Evolutionary conservation across 2,797 vertebrate genomes (phyloP).

Genomic region (Chaetophractus vellerosus): DNA sequence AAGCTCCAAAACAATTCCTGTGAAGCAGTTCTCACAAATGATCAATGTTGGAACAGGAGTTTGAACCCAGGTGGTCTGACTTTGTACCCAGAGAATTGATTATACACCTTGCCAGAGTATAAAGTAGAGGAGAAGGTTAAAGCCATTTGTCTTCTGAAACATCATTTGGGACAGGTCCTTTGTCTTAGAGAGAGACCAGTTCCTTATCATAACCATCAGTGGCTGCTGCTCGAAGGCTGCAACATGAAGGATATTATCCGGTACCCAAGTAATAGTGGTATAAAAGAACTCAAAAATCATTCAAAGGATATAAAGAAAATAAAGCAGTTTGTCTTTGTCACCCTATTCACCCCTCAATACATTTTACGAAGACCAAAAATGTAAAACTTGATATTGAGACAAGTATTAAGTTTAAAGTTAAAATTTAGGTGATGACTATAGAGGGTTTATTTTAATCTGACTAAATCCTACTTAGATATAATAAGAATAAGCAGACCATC

Average conservation of each 20-base stretch:
- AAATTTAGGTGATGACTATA: constrained; percentile 83
- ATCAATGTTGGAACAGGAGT: background rate
- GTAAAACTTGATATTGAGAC: background rate
- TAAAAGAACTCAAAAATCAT: constrained; percentile 5
- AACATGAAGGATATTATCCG: background rate
- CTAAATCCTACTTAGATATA: constrained; percentile 84
- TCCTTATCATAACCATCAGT: background rate
- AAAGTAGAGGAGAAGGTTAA: background rate
- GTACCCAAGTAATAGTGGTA: background rate
- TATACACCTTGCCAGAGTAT: background rate
- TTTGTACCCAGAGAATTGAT: background rate
- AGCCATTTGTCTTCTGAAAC: background rate
- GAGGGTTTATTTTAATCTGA: constrained; percentile 86
- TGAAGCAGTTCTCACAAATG: background rate
- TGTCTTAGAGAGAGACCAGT: background rate
- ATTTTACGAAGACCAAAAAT: background rate
- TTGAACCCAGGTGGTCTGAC: background rate
- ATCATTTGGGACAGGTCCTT: background rate
- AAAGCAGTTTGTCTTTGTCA: background rate
- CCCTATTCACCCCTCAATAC: background rate
- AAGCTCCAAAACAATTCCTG: background rate
- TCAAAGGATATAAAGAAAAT: background rate
- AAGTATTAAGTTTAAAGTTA: constrained; percentile 67
- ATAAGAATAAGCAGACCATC: constrained; percentile 84
- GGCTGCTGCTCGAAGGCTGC: background rate